Base-by-base conservation (phyloP, 2,797 vertebrate species). In the Xenopus petersii region DNA sequence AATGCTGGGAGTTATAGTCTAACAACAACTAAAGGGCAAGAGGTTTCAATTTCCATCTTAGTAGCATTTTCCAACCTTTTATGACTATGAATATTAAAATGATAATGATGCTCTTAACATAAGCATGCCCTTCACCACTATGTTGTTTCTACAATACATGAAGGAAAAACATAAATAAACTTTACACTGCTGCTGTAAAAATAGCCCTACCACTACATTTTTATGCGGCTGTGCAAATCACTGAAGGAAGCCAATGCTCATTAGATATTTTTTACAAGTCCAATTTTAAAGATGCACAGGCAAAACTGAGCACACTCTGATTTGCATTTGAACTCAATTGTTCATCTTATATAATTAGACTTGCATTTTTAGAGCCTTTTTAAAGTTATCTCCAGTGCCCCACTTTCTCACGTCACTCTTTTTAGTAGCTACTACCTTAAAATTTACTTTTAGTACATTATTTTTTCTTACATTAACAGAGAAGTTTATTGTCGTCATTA, bases 311-410 rank as follows among this genome's bases (percentile, higher is more conserved):
- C 58, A 60, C 12, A 63, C 15, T 13, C 26, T 33, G 24, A 30
- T 63, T 63, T 36, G 26, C 12, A 63, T 63, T 63, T 63, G 26
- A 63, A 36, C 30, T 24, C 61, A 13, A 61, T 36, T 63, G 61
- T 63, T 63, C 61, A 63, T 63, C 26, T 63, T 63, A 36, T 63
- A 36, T 63, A 63, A 33, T 63, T 63, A 63, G 61, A 12, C 26
- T 12, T 30, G 33, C 30, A 15, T 33, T 42, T 36, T 63, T 13
- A 63, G 61, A 21, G 61, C 7, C 26, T 36, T 26, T 33, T 36
- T 26, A 10, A 64, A 36, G 24, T 24, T 24, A 60, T 26, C 24
- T 26, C 24, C 10, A 60, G 26, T 60, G 62, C 33, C 16, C 33
- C 62, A 47, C 12, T 26, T 36, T 63, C 30, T 24, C 26, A 15